Base-by-base conservation (phyloP, 2,888 invertebrate genomes). In the Ormyrus thymus region DNA sequence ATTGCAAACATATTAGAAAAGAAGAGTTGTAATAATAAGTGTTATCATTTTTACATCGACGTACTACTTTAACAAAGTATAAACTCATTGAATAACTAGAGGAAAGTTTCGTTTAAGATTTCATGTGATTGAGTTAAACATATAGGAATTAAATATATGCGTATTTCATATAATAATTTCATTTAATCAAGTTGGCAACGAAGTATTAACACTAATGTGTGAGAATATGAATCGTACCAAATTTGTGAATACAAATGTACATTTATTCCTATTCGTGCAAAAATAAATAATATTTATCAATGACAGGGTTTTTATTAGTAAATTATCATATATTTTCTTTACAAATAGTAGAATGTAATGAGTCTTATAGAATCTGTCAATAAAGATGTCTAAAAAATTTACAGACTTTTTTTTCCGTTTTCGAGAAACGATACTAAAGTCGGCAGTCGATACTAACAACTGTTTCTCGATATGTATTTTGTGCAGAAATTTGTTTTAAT, bases 211-310 rank as follows among this genome's bases (percentile, higher is more conserved):
- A 62, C 13, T 48, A 55, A 3, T 48, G 5, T 69, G 46, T 50
- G 62, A n/a, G 13, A 10, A 8, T 58, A 68, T 69, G 0, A 46
- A 29, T 51, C n/a, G 8, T 56, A 50, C n/a, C 48, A 56, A 66
- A 50, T 66, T 55, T 71, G 56, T 71, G 71, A 75, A 79, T 80
- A 73, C 29, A 72, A 10, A 62, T 76, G 72, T 80, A 76, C 56
- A 76, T 79, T 73, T 64, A 69, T 73, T 76, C 55, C 64, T 72
- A 76, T 69, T 64, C 43, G 55, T 76, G 55, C 51, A 76, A 53
- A 76, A 76, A 73, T 73, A 73, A 80, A 80, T 51, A 59, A 70
- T 75, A 78, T 74, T 78, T 79, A 78, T 64, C 43, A 74, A 64
- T 29, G 29, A 4, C 29, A 29, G 29, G 29, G 29, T 29, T 29